These are phyloP conservation scores for Crocuta crocuta DNA, from an alignment of 2,113 vertebrate species.

Conservation along the genomic window DNA sequence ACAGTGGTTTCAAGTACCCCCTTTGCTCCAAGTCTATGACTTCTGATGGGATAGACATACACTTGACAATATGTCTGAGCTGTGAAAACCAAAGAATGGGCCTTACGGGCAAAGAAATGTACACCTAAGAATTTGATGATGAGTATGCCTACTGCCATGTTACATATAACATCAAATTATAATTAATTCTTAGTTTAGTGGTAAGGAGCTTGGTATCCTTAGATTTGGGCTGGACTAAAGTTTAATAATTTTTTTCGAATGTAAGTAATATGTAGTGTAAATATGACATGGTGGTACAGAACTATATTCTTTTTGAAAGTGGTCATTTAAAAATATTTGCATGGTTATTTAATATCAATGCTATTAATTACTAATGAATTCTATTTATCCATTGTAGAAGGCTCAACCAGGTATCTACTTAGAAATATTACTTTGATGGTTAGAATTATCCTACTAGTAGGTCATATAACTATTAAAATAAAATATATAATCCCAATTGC, in stretches of 20 bases:
- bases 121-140: background rate
- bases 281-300: background rate
- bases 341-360: background rate
- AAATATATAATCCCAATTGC: background rate
- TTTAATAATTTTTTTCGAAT: background rate
- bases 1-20: background rate
- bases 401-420: background rate
- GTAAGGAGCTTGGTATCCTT: background rate
- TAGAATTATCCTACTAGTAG: conserved; percentile 17
- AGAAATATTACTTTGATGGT: background rate
- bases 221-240: background rate
- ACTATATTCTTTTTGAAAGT: conserved; percentile 7
- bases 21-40: background rate
- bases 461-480: conserved; percentile 6
- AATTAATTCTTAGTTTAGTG: background rate
- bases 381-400: background rate
- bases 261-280: background rate
- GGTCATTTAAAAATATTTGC: background rate
- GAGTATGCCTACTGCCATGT: background rate
- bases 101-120: background rate
- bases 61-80: background rate
- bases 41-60: background rate
- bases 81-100: background rate
- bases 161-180: background rate
- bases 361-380: background rate